Evolutionary conservation across 2,797 vertebrate genomes (phyloP).

Genomic region (Xiphorhynchus erythropygius): DNA sequence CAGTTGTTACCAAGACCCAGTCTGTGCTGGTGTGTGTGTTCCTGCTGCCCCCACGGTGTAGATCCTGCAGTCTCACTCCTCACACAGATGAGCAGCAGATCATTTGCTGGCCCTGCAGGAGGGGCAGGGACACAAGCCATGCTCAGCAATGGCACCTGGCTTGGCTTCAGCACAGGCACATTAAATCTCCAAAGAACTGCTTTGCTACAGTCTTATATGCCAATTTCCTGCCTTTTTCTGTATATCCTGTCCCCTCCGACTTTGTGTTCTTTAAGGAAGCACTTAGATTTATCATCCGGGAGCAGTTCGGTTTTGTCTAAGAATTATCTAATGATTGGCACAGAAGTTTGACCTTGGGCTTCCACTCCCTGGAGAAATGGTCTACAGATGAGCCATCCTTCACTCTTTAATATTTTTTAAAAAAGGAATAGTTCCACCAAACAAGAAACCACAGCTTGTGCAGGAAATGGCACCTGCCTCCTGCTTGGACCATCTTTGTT

Average conservation of each 20-base stretch:
- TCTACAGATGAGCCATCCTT: background rate
- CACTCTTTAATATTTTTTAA: background rate
- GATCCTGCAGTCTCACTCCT: background rate
- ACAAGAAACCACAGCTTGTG: background rate
- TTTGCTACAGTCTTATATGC: background rate
- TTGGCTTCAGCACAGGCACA: background rate
- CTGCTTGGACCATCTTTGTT: background rate
- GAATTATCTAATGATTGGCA: background rate
- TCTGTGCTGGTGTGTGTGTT: accelerated
- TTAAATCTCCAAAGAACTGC: background rate
- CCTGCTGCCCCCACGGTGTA: accelerated
- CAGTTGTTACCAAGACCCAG: accelerated
- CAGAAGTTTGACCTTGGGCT: background rate
- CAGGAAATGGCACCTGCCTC: background rate
- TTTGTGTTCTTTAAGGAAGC: background rate
- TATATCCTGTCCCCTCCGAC: background rate
- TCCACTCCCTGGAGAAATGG: background rate
- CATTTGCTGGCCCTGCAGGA: background rate
- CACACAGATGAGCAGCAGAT: background rate
- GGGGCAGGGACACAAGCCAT: background rate
- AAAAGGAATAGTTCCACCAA: background rate
- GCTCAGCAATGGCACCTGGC: background rate
- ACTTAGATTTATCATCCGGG: background rate
- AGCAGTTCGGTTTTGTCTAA: background rate
- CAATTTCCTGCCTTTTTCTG: background rate